Conservation (phyloP, 2,888 invertebrate species). For the Tolmerus cingulatus region DNA sequence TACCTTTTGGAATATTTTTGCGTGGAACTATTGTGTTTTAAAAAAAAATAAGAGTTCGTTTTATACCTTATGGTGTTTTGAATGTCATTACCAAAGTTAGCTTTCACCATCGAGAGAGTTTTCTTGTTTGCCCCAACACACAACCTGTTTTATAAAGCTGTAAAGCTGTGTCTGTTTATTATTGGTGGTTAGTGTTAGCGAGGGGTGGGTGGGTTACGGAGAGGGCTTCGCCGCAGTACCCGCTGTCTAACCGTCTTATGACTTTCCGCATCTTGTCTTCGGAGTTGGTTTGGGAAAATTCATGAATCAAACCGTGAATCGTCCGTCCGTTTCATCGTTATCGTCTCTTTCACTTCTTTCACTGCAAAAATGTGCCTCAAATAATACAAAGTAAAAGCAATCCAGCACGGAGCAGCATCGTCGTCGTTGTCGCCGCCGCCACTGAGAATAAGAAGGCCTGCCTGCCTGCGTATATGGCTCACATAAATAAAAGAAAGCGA, state of each 20-base stretch:
- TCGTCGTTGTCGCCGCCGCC: background rate
- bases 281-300: background rate
- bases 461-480: background rate
- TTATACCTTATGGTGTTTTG: background rate
- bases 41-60: background rate
- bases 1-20: too few relatives aligned
- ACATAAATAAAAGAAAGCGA: background rate
- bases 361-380: conserved; percentile 37
- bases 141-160: background rate
- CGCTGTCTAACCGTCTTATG: too few relatives aligned
- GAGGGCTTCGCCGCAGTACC: too few relatives aligned
- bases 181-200: too few relatives aligned
- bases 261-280: too few relatives aligned
- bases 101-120: background rate
- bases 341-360: conserved; percentile 31
- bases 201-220: too few relatives aligned
- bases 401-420: background rate
- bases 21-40: background rate
- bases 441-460: background rate
- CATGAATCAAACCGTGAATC: background rate
- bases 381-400: conserved; percentile 41
- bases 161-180: too few relatives aligned
- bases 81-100: conserved; percentile 9
- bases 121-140: background rate
- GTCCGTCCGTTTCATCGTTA: background rate